Conservation (phyloP, 2,113 vertebrate genomes). For the Salvator merianae region DNA sequence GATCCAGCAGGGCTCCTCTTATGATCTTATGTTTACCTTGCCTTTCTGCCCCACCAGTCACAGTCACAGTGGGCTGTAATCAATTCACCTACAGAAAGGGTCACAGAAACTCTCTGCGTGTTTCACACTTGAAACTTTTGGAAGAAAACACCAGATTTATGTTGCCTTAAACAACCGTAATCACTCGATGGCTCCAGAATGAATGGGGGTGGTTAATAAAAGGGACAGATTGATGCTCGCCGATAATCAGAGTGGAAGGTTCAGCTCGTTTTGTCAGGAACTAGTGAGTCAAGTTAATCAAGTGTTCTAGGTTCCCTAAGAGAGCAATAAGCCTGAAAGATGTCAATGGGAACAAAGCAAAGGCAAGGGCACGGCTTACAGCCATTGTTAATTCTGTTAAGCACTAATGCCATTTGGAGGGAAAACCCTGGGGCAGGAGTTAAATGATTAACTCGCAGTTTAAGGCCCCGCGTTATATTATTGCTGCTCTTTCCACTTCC, state of each 20-base stretch:
- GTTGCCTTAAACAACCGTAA: conserved; percentile 48
- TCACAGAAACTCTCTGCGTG: no score
- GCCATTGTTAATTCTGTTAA: conserved; percentile 47
- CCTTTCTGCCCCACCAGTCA: no score
- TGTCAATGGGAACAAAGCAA: conserved; percentile 51
- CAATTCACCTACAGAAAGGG: no score
- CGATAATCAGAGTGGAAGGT: conserved; percentile 70
- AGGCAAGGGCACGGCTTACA: conserved; percentile 52
- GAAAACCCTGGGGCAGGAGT: not conserved
- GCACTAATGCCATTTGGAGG: conserved; percentile 9
- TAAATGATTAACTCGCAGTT: not conserved
- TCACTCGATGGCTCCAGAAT: conserved; percentile 37
- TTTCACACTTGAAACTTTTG: not conserved
- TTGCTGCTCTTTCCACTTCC: conserved; percentile 7
- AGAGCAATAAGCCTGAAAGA: conserved; percentile 62
- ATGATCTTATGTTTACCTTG: no score
- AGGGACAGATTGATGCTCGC: conserved; percentile 60
- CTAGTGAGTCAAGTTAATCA: conserved; percentile 73
- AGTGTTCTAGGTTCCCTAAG: conserved; percentile 54
- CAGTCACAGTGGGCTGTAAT: no score
- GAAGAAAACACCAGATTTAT: conserved; percentile 17
- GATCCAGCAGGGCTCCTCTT: no score
- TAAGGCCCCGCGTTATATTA: conserved; percentile 20
- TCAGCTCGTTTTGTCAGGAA: conserved; percentile 67
- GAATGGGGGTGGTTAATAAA: conserved; percentile 53